These are phyloP conservation scores for Corythaixoides concolor DNA, from an alignment of 2,113 vertebrate species.

Conservation along the genomic window DNA sequence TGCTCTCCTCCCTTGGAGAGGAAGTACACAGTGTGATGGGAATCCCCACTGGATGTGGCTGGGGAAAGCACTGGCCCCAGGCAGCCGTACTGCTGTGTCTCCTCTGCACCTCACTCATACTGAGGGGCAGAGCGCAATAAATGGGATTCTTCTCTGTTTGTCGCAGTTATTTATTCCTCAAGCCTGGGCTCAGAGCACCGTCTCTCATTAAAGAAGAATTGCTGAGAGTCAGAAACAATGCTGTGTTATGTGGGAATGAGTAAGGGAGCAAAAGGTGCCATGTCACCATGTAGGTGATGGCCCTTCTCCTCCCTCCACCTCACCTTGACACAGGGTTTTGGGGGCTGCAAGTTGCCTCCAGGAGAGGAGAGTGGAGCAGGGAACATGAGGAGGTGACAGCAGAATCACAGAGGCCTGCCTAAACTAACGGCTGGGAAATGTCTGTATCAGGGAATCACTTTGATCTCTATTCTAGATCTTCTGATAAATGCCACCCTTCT, in stretches of 20 bases:
- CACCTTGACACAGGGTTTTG: neutral
- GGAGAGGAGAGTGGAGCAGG: neutral
- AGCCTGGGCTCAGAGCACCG: neutral
- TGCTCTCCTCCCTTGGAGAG: neutral
- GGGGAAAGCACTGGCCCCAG: neutral
- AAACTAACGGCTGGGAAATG: neutral
- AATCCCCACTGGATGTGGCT: neutral
- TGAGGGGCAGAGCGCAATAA: neutral
- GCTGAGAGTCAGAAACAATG: neutral
- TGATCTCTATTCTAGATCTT: neutral
- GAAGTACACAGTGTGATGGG: neutral
- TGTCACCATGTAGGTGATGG: fast-evolving
- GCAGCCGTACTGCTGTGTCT: neutral
- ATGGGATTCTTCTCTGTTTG: neutral
- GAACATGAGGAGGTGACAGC: neutral
- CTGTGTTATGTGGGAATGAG: neutral
- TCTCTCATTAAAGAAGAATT: neutral
- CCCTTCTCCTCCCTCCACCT: neutral
- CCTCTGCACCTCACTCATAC: neutral
- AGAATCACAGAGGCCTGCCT: neutral
- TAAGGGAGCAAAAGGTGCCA: neutral
- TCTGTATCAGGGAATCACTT: neutral
- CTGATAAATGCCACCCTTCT: neutral
- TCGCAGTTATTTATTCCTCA: neutral
- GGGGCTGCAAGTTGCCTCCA: neutral